These are phyloP conservation scores for Xiphophorus hellerii DNA, from an alignment of 2,113 vertebrate genomes.

Conservation along the genomic window DNA sequence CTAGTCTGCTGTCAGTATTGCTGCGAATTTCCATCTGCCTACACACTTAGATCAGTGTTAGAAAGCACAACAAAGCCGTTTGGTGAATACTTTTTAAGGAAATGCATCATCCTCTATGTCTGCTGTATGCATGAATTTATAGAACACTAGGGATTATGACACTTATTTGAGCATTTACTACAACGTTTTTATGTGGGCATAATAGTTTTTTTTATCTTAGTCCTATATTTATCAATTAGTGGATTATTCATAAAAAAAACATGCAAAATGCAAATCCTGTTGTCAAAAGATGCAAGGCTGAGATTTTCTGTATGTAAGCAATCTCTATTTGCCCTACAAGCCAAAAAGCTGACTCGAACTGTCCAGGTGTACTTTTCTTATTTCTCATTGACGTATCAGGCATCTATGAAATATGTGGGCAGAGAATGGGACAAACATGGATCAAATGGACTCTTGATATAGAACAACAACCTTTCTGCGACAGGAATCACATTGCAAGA, in stretches of 20 bases:
- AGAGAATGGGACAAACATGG: constrained; percentile 26
- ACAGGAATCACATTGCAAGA: constrained; percentile 42
- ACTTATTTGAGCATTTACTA: not conserved
- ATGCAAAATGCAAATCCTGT: not conserved
- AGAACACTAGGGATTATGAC: not conserved
- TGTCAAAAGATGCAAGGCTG: not conserved
- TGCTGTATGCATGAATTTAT: not conserved
- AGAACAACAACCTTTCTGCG: constrained; percentile 37
- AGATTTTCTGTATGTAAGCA: not conserved
- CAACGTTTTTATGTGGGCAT: not conserved
- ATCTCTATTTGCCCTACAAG: not conserved
- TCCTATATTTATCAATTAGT: not conserved
- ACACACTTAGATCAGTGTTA: constrained; percentile 23
- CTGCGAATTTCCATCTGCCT: constrained; percentile 69
- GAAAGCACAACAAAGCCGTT: constrained; percentile 17
- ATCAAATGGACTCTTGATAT: constrained; percentile 11
- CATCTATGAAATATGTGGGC: not conserved
- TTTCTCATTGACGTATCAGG: not conserved
- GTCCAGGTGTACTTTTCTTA: constrained; percentile 1
- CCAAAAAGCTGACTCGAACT: constrained; percentile 10
- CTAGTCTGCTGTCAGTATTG: constrained; percentile 54
- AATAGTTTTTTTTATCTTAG: not conserved
- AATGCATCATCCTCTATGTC: constrained; percentile 8
- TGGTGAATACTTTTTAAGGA: constrained; percentile 10
- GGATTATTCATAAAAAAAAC: not conserved